Base-by-base conservation (phyloP, 2,797 vertebrate species). In the Sebastes umbrosus region DNA sequence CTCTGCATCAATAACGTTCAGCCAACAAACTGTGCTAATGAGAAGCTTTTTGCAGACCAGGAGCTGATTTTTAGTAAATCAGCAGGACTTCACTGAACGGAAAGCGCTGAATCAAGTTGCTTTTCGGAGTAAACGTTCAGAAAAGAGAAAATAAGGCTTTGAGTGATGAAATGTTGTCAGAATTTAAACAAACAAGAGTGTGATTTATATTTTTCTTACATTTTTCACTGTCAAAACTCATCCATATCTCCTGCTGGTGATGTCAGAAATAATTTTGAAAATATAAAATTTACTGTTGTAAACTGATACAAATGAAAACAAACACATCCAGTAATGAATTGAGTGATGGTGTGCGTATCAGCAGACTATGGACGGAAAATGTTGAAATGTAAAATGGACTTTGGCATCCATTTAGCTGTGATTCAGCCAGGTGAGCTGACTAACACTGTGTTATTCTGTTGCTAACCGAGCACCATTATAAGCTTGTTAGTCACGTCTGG, bases 1-100 rank as follows among this genome's bases (percentile, higher is more conserved):
- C 16, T 75, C 34, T 65, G 50, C 62, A 75, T 82, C 70, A 75
- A 43, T 77, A 84, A 52, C 18, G 14, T 36, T 70, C 36, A 55
- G 64, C n/a, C 5, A 32, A 69, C 27, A 72, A 50, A 79, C 29
- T 43, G 46, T 52, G 36, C 20, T 34, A 36, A 79, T 73, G 31
- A 73, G 31, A 65, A 24, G 54, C 59, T 73, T 70, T 80, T n/a
- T 64, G 52, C 60, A 55, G 27, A 31, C 24, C 12, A n/a, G 22
- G 55, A 58, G 55, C 39, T 55, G 20, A 57, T 32, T 69, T 62
- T 22, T 8, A 52, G 31, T 34, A 8, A 67, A 82, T 72, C 34
- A 60, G 52, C 32, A 22, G 8, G 46, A 25, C 34, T 29, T 62
- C 60, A 8, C 16, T 20, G 46, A 50, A 50, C 18, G 18, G 1